These are phyloP conservation scores for Acanthococcus lagerstroemiae DNA, from an alignment of 2,888 invertebrate species.

Conservation along the genomic window DNA sequence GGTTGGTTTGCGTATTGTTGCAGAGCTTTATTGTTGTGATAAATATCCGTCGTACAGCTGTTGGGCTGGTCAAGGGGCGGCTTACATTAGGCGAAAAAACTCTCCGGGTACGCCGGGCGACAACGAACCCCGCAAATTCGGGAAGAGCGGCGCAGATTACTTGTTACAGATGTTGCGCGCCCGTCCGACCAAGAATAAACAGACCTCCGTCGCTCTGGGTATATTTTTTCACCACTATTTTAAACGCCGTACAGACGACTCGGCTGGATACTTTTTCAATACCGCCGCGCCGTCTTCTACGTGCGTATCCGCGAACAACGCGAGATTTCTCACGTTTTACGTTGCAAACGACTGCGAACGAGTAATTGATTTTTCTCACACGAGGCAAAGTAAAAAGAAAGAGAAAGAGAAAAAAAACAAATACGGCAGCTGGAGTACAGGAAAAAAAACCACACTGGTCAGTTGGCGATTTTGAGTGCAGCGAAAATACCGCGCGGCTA, in stretches of 20 bases:
- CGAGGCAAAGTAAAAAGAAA: background rate
- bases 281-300: background rate
- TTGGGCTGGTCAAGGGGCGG: constrained; percentile 21
- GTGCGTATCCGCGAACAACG: constrained; percentile 1
- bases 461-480: too few species aligned
- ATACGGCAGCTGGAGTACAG: background rate
- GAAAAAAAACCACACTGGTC: too few species aligned
- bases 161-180: background rate
- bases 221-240: background rate
- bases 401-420: background rate
- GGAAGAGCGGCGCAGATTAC: background rate
- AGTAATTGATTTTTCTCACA: background rate
- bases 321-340: constrained; percentile 12
- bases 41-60: constrained; percentile 15
- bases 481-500: too few species aligned
- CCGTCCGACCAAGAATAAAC: too few species aligned
- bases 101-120: background rate
- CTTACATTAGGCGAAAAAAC: constrained; percentile 1
- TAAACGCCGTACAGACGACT: background rate
- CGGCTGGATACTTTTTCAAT: constrained; percentile 11
- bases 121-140: constrained; percentile 9
- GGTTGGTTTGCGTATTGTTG: background rate
- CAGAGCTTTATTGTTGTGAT: constrained; percentile 7
- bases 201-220: background rate
- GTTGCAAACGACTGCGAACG: background rate